Conservation (phyloP, 2,113 vertebrate species). For the Sporophila hypoxantha region DNA sequence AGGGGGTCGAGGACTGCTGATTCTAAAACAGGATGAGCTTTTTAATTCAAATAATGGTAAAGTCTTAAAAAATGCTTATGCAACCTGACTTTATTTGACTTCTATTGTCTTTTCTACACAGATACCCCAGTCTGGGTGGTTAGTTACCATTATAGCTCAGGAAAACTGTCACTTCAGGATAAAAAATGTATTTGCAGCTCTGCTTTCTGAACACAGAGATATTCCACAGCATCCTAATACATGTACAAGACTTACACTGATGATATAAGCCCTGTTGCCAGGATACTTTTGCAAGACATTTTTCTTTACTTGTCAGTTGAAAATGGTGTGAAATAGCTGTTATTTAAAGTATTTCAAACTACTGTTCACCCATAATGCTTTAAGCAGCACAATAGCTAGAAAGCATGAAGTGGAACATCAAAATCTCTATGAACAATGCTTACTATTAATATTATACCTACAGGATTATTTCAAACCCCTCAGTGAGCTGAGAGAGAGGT, state of each 20-base stretch:
- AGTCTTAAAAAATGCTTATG: not conserved
- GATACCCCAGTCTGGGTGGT: not conserved
- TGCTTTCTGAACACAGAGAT: not conserved
- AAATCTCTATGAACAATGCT: constrained; percentile 39
- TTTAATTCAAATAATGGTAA: not conserved
- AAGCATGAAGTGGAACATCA: constrained; percentile 23
- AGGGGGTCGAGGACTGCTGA: not conserved
- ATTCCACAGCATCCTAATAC: constrained; percentile 8
- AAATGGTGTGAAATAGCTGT: constrained; percentile 54
- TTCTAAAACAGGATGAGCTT: not conserved
- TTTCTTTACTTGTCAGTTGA: constrained; percentile 42
- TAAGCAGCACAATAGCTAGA: constrained; percentile 26
- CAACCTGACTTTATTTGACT: not conserved
- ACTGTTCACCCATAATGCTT: constrained; percentile 13
- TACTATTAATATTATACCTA: constrained; percentile 41
- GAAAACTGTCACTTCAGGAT: not conserved
- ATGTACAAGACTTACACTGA: constrained; percentile 25
- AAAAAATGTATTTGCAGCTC: not conserved
- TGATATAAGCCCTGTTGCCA: constrained; percentile 47
- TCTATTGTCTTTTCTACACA: not conserved
- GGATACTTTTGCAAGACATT: constrained; percentile 54
- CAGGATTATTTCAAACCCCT: not conserved
- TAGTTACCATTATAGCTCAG: not conserved
- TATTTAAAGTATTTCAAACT: constrained; percentile 52
- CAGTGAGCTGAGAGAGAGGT: not conserved